A percentile compares a stretch with the other conserved stretches of the same genome.
These are phyloP conservation scores for Rana temporaria DNA, from an alignment of 2,113 vertebrate genomes.

Conservation along the genomic window DNA sequence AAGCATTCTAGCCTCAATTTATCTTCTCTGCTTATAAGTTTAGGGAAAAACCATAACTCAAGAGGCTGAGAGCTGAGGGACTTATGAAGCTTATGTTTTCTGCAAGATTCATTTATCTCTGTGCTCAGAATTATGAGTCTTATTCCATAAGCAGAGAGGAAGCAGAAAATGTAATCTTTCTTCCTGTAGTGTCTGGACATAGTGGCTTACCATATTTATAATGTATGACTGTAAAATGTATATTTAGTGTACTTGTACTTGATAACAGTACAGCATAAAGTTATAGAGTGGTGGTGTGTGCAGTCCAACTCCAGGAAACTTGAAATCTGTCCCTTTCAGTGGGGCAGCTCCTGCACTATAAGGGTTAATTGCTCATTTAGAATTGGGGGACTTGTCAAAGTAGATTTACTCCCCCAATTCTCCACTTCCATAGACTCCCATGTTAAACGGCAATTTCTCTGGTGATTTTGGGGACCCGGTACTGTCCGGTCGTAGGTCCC, in stretches of 20 bases:
- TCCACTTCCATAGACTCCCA: no score
- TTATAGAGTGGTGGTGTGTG: background rate
- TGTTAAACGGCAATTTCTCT: no score
- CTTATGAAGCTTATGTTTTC: constrained; percentile 41
- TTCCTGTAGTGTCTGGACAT: constrained; percentile 17
- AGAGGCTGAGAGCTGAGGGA: constrained; percentile 29
- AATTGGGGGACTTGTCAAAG: no score
- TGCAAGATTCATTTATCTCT: constrained; percentile 42
- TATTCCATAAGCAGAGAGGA: constrained; percentile 16
- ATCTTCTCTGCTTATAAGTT: constrained; percentile 32
- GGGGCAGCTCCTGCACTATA: no score
- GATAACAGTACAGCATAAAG: background rate
- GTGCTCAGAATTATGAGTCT: constrained; percentile 42
- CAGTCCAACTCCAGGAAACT: no score
- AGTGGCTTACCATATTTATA: background rate
- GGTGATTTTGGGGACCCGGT: no score
- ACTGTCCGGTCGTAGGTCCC: no score
- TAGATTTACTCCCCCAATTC: no score
- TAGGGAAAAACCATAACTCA: constrained; percentile 45
- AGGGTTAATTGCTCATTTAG: no score
- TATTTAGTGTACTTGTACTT: background rate
- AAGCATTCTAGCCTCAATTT: constrained; percentile 28
- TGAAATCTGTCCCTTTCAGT: no score
- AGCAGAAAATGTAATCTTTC: constrained; percentile 31
- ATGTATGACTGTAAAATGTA: constrained; percentile 20